phyloP scores from a whole-genome alignment of 2,888 invertebrate genomes.

The Nemotelus nigrinus region DNA sequence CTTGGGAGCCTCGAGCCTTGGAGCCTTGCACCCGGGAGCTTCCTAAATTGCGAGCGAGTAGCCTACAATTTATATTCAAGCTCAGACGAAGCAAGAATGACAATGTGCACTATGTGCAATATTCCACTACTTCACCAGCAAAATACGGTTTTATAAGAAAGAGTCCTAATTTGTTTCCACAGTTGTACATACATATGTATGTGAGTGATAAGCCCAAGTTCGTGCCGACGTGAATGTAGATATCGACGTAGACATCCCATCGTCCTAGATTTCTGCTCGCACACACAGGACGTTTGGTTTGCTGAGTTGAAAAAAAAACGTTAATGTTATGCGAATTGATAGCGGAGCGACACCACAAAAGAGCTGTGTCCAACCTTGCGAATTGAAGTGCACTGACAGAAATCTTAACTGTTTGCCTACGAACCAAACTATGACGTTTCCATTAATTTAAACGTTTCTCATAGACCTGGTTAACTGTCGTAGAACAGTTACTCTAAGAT shows the following conservation, averaged over 20 bases:
- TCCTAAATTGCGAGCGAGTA: constrained; percentile 14
- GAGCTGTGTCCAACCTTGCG: not conserved
- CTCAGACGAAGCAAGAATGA: constrained; percentile 18
- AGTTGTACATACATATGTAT: not conserved
- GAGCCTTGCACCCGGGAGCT: not conserved
- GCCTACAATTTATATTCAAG: constrained; percentile 34
- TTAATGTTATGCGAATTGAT: constrained; percentile 27
- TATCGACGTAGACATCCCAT: constrained; percentile 12
- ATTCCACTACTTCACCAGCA: constrained; percentile 35
- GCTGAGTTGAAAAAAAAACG: not conserved
- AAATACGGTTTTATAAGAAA: constrained; percentile 20
- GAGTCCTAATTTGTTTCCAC: constrained; percentile 27
- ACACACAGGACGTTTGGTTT: not conserved
- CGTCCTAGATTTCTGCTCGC: constrained; percentile 27
- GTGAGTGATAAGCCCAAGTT: constrained; percentile 28
- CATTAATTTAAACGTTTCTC: too few species aligned
- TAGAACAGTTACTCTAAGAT: too few species aligned
- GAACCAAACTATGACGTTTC: not conserved
- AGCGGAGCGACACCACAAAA: not conserved
- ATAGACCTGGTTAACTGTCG: too few species aligned
- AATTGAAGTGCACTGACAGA: too few species aligned
- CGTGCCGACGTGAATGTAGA: constrained; percentile 25
- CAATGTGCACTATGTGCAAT: constrained; percentile 36
- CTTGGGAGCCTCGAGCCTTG: not conserved
- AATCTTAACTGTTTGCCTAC: not conserved